These are phyloP conservation scores for Abramis brama DNA, from an alignment of 2,113 vertebrate genomes.

Conservation along the genomic window DNA sequence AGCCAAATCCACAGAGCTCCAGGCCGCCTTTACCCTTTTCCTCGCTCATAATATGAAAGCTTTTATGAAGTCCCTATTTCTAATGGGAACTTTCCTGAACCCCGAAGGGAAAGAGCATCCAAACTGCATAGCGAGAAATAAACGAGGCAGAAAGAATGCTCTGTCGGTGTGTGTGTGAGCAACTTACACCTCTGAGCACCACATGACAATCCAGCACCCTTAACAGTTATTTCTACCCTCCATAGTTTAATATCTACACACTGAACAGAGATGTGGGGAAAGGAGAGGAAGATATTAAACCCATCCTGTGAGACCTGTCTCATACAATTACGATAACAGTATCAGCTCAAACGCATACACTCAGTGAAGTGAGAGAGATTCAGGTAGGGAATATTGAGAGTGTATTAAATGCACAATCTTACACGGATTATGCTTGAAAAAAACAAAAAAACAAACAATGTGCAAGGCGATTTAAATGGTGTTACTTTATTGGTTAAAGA, in stretches of 20 bases:
- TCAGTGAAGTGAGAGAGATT: not conserved
- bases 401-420: not conserved
- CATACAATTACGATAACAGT: not conserved
- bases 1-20: constrained; percentile 9
- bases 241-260: constrained; percentile 5
- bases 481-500: not conserved
- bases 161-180: not conserved
- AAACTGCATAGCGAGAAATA: constrained; percentile 30
- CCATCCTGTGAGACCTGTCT: constrained; percentile 7
- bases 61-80: constrained; percentile 27
- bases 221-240: constrained; percentile 10
- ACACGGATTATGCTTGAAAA: not conserved
- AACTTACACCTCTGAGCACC: not conserved
- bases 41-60: constrained; percentile 10
- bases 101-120: not conserved
- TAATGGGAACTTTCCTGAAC: constrained; percentile 28
- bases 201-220: not conserved
- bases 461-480: not conserved
- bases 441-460: not conserved
- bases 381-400: not conserved
- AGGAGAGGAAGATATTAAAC: not conserved
- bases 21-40: constrained; percentile 24
- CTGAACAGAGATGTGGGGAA: not conserved
- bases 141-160: not conserved
- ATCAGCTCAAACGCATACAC: constrained; percentile 8